Evolutionary conservation across 2,113 vertebrate genomes (phyloP).

Genomic region (Amia ocellicauda): DNA sequence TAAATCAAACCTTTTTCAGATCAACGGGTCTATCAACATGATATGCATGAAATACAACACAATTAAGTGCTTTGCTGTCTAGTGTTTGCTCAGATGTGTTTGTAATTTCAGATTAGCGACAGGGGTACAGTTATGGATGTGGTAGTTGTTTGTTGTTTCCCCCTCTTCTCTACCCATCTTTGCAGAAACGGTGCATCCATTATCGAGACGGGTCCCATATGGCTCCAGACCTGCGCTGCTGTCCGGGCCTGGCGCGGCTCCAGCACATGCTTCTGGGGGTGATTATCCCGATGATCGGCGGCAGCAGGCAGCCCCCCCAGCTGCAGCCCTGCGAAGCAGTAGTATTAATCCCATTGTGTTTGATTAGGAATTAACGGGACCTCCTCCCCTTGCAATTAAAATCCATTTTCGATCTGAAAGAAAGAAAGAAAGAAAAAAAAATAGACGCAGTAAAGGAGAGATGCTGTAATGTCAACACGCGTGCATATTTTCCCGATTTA

Average conservation of each 20-base stretch:
- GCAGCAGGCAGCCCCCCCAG: neutral
- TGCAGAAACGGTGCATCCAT: slow-evolving; percentile 5
- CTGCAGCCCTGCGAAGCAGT: neutral
- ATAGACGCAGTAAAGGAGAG: neutral
- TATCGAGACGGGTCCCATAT: neutral
- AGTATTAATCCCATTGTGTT: slow-evolving; percentile 17
- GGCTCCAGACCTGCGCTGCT: neutral
- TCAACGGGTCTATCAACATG: too few species aligned
- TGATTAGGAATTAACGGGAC: neutral
- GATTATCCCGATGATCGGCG: slow-evolving; percentile 4
- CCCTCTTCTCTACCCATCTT: too few species aligned
- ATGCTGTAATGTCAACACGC: neutral
- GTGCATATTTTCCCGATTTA: too few species aligned
- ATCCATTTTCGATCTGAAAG: neutral
- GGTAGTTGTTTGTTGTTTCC: too few species aligned
- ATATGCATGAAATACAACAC: too few species aligned
- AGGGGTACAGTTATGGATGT: too few species aligned
- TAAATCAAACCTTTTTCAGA: too few species aligned
- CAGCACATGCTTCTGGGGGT: neutral
- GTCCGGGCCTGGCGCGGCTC: neutral
- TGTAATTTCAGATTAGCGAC: too few species aligned
- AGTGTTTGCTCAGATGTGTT: too few species aligned
- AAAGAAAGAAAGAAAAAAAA: slow-evolving; percentile 4
- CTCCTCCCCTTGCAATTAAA: slow-evolving; percentile 8
- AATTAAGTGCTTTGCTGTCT: too few species aligned